Evolutionary conservation across 2,797 vertebrate species (phyloP).

Genomic region (Pteronotus mesoamericanus): DNA sequence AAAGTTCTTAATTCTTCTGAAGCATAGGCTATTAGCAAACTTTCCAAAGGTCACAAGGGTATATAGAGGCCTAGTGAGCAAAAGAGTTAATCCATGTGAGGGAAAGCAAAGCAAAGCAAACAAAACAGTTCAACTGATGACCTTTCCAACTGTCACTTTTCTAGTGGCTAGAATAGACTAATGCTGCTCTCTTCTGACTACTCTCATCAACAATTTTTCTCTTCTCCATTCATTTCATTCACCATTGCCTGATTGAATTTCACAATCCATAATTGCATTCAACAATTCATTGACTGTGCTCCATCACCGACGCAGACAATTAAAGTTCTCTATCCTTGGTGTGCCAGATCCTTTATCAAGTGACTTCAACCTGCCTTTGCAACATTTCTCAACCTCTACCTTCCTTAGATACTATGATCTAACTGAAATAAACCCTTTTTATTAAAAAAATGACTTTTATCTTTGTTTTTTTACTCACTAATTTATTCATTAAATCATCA

Average conservation of each 20-base stretch:
- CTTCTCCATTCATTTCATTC: neutral
- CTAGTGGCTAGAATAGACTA: neutral
- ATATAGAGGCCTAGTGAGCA: neutral
- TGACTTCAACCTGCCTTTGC: neutral
- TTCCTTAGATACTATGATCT: too few species aligned
- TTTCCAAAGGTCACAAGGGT: neutral
- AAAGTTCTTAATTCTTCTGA: neutral
- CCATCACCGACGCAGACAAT: neutral
- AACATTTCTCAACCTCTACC: neutral
- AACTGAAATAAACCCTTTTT: neutral
- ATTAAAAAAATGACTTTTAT: neutral
- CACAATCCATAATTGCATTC: neutral
- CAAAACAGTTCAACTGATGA: neutral
- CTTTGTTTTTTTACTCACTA: neutral
- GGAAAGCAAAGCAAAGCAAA: neutral
- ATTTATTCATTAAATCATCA: neutral
- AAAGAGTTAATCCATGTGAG: neutral
- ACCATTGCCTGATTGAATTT: neutral
- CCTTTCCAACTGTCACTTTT: neutral
- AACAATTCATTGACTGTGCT: neutral
- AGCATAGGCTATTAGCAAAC: neutral
- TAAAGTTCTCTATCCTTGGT: neutral
- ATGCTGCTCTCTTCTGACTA: neutral
- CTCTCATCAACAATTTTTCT: neutral
- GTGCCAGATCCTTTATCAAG: neutral